Evolutionary conservation across 2,888 invertebrate genomes (phyloP), one percentile per base, ranked within the genome.

Genomic region (Aphrophora alni): DNA sequence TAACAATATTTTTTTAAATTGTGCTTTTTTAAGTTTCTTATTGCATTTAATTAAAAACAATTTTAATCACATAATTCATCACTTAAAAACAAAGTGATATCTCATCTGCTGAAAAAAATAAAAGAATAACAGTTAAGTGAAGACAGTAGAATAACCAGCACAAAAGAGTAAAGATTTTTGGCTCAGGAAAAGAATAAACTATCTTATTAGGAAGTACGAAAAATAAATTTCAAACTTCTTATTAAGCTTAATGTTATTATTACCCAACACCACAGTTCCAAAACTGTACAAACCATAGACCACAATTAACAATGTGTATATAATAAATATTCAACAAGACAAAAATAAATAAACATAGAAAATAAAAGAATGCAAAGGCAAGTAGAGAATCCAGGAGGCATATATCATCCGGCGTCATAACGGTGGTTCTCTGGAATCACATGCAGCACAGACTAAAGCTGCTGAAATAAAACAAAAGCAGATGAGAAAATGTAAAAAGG

Each of bases 281-380:
- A n/a, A n/a, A 10, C 33, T 33, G 10, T 33, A 33, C 33, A 33
- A 33, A 7, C 33, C 33, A 33, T n/a, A n/a, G n/a, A 33, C 10
- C 4, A 33, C 4, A 33, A 7, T 33, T 33, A 33, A 33, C 33
- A 33, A 7, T 33, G 10, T 33, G 33, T 7, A 33, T 7, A 33
- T 7, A 10, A 44, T 10, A 44, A 44, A 10, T 2, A 68, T 38
- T 38, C 70, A 24, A 74, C 14, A 79, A 77, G 81, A 79, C 79
- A 79, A 81, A 82, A 82, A 70, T 71, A 74, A 75, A n/a, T n/a
- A n/a, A n/a, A n/a, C n/a, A n/a, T n/a, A n/a, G n/a, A 81, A 80
- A 69, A 82, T 68, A 80, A 85, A 83, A 85, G 82, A 83, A 82
- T 82, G 83, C 83, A 82, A 85, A 83, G 80, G 73, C 80, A 71